Evolutionary conservation across 2,113 vertebrate genomes (phyloP).

Genomic region (Rattus rattus): DNA sequence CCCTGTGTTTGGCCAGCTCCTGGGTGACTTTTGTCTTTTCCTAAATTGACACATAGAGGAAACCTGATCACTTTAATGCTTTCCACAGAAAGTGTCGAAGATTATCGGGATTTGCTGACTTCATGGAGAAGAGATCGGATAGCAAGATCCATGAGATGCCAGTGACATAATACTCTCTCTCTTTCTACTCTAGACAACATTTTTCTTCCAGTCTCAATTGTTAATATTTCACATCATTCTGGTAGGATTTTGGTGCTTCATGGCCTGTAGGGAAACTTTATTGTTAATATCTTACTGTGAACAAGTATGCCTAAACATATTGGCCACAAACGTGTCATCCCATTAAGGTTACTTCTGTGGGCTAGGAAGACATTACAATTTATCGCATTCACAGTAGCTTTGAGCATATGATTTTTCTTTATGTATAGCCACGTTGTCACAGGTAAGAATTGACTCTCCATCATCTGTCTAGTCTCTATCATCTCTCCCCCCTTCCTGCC

Average conservation of each 20-base stretch:
- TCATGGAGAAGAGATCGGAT: too few relatives aligned
- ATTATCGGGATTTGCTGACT: neutral
- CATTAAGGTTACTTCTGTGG: neutral
- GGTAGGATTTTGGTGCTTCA: neutral
- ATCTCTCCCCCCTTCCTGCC: neutral
- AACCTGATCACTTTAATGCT: neutral
- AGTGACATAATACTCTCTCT: neutral
- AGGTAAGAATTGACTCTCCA: neutral
- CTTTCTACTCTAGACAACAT: neutral
- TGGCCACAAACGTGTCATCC: neutral
- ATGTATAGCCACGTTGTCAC: neutral
- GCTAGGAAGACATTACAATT: neutral
- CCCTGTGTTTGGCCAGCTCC: neutral
- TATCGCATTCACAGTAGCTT: neutral
- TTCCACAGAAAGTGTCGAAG: neutral
- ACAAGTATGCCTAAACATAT: neutral
- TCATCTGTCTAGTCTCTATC: neutral
- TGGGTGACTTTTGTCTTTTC: neutral
- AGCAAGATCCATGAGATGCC: neutral
- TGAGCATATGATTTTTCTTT: neutral
- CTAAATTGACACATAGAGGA: neutral
- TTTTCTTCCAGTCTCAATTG: neutral
- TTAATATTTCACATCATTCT: constrained; percentile 5
- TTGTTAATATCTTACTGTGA: neutral
- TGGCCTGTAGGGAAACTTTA: neutral